These are phyloP conservation scores for Gallinago media DNA, from an alignment of 2,113 vertebrate genomes.

Conservation along the genomic window DNA sequence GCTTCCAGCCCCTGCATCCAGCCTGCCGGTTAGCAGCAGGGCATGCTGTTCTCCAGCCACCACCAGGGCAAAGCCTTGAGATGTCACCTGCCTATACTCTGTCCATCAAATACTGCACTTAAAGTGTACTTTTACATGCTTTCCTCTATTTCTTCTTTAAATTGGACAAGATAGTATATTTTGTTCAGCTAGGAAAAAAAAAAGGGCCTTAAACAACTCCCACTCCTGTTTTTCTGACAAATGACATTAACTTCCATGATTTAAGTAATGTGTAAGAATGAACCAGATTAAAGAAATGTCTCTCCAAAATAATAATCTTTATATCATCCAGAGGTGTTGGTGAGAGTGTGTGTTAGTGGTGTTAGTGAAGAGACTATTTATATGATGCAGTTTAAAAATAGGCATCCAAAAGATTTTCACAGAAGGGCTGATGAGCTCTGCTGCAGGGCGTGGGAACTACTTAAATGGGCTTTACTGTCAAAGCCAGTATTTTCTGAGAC, in stretches of 20 bases:
- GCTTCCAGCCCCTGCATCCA: neutral
- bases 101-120: neutral
- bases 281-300: neutral
- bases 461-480: neutral
- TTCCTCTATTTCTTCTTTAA: neutral
- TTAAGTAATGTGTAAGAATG: neutral
- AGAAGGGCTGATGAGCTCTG: neutral
- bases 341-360: neutral
- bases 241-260: neutral
- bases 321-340: conserved; percentile 21
- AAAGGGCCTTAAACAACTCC: neutral
- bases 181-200: neutral
- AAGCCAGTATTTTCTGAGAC: conserved; percentile 20
- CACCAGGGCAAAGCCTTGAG: neutral
- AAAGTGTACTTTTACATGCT: neutral
- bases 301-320: neutral
- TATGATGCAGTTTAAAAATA: neutral
- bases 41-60: neutral
- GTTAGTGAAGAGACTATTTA: neutral
- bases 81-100: neutral
- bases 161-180: neutral
- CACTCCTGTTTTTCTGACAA: neutral
- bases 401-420: neutral
- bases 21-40: rapidly evolving
- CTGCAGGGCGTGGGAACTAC: neutral